Evolutionary conservation across 1,140 invertebrate genomes (phyloP), one percentile per base, ranked within the genome.

Genomic region (Neomicropteryx cornuta): DNA sequence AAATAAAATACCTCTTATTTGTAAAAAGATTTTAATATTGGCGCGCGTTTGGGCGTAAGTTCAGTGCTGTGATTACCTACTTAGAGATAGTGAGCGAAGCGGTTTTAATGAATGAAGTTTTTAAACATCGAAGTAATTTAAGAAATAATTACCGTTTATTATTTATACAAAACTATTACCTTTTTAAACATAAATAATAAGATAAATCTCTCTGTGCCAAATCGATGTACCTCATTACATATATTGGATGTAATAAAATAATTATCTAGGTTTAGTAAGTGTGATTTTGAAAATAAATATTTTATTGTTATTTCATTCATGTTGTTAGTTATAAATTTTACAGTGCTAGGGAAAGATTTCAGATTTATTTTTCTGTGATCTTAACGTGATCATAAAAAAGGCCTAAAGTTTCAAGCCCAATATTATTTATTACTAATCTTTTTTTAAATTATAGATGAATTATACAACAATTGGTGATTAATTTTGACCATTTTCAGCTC

Each of bases 131-230:
- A 68, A 65, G 52, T 60, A 58, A 62, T 54, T 56, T 59, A 55
- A 55, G 44, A 41, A 52, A 56, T 55, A 54, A 40, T 58, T 34
- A n/a, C 18, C 53, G 58, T 53, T 54, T 53, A 58, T 56, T 42
- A 48, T 53, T 49, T 54, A 18, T 43, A 53, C 55, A 52, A 55
- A 55, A 52, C 51, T 55, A 58, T 55, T 48, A 47, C 62, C 61
- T 58, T 46, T 53, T 41, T 64, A 62, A 64, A 60, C n/a, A n/a
- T n/a, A n/a, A n/a, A n/a, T n/a, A n/a, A n/a, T n/a, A n/a, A n/a
- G n/a, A n/a, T n/a, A 57, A 64, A 62, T 68, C 65, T 68, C 65
- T 68, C 62, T 68, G 66, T 68, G 66, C 66, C 66, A 68, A 68
- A 68, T 66, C 58, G 63, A 60, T 48, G 62, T 68, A 68, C 66